These are phyloP conservation scores for Smutsia temminckii DNA, from an alignment of 2,797 vertebrate species.

Conservation along the genomic window DNA sequence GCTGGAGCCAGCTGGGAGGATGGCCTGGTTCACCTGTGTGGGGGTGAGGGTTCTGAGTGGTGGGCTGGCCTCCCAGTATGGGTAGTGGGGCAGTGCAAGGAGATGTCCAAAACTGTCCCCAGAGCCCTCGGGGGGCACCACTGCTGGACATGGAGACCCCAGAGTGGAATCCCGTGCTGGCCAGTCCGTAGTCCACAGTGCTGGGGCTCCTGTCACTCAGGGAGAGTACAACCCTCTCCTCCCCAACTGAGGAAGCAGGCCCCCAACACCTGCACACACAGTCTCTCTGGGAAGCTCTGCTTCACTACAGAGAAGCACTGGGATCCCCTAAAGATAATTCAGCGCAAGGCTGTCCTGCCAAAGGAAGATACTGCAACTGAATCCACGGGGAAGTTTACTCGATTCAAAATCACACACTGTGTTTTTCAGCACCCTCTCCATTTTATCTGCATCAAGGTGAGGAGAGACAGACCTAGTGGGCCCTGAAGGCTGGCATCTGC, in stretches of 20 bases:
- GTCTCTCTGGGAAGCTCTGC: background rate
- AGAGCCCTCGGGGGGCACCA: rapidly evolving
- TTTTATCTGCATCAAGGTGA: background rate
- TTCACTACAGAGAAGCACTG: background rate
- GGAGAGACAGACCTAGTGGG: background rate
- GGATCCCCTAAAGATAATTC: background rate
- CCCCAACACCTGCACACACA: background rate
- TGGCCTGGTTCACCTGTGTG: background rate
- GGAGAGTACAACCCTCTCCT: background rate
- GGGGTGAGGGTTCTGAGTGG: background rate
- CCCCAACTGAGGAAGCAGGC: too few species aligned
- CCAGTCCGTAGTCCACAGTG: too few species aligned
- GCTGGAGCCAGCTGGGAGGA: background rate
- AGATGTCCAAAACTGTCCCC: too few species aligned
- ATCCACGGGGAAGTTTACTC: background rate
- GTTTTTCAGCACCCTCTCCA: background rate
- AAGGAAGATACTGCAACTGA: background rate
- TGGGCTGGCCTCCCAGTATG: background rate
- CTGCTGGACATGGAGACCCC: background rate
- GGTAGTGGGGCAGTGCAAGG: background rate
- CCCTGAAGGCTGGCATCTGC: background rate
- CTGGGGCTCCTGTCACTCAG: too few species aligned
- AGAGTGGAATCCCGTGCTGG: background rate
- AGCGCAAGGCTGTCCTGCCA: background rate
- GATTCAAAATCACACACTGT: rapidly evolving